A percentile compares a stretch with the other conserved stretches of the same genome.
Conservation (phyloP, 2,888 invertebrate species). For the Sphaerophoria taeniata region DNA sequence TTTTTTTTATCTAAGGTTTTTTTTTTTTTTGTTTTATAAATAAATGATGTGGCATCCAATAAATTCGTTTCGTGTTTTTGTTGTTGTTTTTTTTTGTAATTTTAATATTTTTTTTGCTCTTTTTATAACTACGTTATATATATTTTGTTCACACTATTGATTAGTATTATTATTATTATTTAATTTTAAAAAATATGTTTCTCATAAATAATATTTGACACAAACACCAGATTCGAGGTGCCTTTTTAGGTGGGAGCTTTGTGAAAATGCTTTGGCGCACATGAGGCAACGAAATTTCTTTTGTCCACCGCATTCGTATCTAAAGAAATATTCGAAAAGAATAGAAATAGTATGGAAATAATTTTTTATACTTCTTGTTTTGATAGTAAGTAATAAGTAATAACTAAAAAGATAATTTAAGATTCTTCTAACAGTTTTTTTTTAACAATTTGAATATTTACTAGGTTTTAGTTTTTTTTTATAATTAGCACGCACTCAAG, state of each 20-base stretch:
- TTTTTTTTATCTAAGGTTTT: conserved; percentile 68
- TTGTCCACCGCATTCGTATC: conserved; percentile 88
- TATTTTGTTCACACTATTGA: conserved; percentile 66
- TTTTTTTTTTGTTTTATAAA: conserved; percentile 71
- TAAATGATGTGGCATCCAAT: conserved; percentile 83
- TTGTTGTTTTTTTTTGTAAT: conserved; percentile 36
- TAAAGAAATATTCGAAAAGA: conserved; percentile 76
- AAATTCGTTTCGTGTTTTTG: conserved; percentile 81
- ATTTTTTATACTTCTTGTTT: too few relatives aligned
- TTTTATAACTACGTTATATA: conserved; percentile 48
- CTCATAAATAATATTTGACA: conserved; percentile 84
- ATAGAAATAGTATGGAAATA: conserved; percentile 19
- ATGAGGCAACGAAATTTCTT: conserved; percentile 87
- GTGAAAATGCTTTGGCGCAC: conserved; percentile 87
- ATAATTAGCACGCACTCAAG: too few relatives aligned
- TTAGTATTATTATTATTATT: conserved; percentile 76
- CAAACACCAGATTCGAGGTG: conserved; percentile 84
- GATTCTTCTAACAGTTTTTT: too few relatives aligned
- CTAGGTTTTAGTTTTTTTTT: too few relatives aligned
- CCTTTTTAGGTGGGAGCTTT: conserved; percentile 87
- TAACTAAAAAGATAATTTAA: too few relatives aligned
- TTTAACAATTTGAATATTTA: too few relatives aligned
- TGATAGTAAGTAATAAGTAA: not conserved
- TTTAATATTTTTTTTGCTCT: conserved; percentile 57
- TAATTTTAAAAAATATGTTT: conserved; percentile 83